Conservation (phyloP, 2,113 vertebrate species). For the Coreoperca whiteheadi region DNA sequence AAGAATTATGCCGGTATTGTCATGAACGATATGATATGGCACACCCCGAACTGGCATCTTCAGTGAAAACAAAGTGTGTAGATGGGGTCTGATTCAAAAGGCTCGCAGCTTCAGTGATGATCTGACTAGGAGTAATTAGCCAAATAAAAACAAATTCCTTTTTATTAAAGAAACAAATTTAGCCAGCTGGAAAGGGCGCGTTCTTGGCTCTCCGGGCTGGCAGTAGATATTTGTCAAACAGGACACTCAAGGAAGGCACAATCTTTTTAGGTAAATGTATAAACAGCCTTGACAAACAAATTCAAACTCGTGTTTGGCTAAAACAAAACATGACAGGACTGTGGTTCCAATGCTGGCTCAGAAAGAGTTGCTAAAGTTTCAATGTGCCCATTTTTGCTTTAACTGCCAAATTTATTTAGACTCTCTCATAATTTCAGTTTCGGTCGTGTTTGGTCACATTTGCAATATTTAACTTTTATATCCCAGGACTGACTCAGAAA, state of each 20-base stretch:
- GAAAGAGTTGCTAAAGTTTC: background rate
- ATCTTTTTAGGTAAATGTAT: background rate
- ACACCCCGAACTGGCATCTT: too few relatives aligned
- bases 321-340: background rate
- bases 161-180: slow-evolving; percentile 26
- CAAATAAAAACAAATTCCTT: slow-evolving; percentile 9
- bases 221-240: slow-evolving; percentile 11
- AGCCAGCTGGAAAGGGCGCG: slow-evolving; percentile 7
- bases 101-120: slow-evolving; percentile 9
- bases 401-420: background rate
- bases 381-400: background rate
- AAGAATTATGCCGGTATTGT: too few relatives aligned
- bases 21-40: too few relatives aligned
- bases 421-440: background rate
- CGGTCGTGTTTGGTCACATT: background rate
- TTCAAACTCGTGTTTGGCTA: background rate
- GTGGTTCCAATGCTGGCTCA: background rate
- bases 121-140: slow-evolving; percentile 20
- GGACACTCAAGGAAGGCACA: background rate
- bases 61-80: slow-evolving; percentile 11
- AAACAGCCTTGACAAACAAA: background rate
- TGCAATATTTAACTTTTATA: background rate
- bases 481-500: background rate
- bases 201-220: slow-evolving; percentile 20
- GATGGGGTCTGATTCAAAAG: background rate